Evolutionary conservation across 2,113 vertebrate species (phyloP).

Genomic region (Catharus minimus): DNA sequence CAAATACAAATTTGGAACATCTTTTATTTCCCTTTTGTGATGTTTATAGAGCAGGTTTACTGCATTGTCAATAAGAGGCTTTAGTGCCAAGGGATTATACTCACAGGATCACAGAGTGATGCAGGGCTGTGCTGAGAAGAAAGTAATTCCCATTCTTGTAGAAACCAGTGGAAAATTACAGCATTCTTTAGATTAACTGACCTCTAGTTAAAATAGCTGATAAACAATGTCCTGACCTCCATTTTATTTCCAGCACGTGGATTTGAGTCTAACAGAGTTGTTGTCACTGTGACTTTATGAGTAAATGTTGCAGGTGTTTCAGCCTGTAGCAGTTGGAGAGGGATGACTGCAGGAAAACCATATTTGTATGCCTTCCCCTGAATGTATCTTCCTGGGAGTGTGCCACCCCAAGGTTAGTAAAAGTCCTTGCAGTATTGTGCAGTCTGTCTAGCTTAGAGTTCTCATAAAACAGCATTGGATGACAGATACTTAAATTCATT

Average conservation of each 20-base stretch:
- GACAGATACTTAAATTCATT: neutral
- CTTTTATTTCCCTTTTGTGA: conserved; percentile 48
- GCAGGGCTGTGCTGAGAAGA: conserved; percentile 21
- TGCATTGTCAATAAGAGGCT: conserved; percentile 58
- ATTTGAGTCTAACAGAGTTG: neutral
- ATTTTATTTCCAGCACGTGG: neutral
- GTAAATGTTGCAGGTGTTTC: neutral
- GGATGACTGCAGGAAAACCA: neutral
- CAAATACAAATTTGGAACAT: conserved; percentile 23
- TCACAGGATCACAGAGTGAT: conserved; percentile 38
- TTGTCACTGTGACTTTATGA: neutral
- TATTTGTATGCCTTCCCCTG: neutral
- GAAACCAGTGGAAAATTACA: conserved; percentile 64
- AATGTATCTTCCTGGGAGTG: neutral
- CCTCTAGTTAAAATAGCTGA: conserved; percentile 33
- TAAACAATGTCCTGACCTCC: neutral
- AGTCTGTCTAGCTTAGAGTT: neutral
- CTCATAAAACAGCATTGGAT: neutral
- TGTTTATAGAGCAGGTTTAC: conserved; percentile 28
- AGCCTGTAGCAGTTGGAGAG: neutral
- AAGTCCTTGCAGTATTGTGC: neutral
- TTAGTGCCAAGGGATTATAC: conserved; percentile 55
- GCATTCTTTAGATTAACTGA: conserved; percentile 28
- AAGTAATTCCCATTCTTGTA: conserved; percentile 33
- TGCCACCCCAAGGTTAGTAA: neutral